A percentile compares a stretch with the other conserved stretches of the same genome.
Evolutionary conservation across 2,888 invertebrate genomes (phyloP).

Genomic region (Hypercompe scribonia): DNA sequence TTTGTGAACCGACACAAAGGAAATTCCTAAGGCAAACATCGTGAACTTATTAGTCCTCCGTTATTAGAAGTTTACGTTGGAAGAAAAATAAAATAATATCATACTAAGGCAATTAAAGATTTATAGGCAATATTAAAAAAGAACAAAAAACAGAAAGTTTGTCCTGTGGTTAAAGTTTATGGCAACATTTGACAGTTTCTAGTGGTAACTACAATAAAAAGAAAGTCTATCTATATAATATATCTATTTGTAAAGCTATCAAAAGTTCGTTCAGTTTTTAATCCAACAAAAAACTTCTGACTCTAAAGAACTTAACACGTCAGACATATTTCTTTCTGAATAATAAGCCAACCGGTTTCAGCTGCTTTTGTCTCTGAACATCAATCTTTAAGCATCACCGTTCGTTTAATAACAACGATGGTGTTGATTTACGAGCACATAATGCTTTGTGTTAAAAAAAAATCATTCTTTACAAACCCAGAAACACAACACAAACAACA

Average conservation of each 20-base stretch:
- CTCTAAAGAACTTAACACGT: neutral
- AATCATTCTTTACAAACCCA: neutral
- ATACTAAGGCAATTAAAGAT: neutral
- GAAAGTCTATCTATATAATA: neutral
- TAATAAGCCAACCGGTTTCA: neutral
- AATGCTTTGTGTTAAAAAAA: neutral
- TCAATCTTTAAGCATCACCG: neutral
- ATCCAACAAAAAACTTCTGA: neutral
- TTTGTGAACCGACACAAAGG: neutral
- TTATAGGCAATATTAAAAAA: neutral
- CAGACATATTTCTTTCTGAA: neutral
- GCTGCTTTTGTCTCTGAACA: neutral
- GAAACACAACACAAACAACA: neutral
- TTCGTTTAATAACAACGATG: neutral
- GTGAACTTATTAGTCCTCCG: neutral
- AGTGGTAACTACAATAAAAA: neutral
- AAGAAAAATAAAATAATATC: neutral
- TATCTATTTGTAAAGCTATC: neutral
- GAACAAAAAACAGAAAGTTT: neutral
- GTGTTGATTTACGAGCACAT: neutral
- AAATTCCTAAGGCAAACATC: conserved; percentile 2
- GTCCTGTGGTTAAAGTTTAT: neutral
- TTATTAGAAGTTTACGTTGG: neutral
- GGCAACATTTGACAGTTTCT: neutral
- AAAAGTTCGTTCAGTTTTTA: neutral